phyloP scores from a whole-genome alignment of 2,888 invertebrate genomes.

The Andrena bicolor region DNA sequence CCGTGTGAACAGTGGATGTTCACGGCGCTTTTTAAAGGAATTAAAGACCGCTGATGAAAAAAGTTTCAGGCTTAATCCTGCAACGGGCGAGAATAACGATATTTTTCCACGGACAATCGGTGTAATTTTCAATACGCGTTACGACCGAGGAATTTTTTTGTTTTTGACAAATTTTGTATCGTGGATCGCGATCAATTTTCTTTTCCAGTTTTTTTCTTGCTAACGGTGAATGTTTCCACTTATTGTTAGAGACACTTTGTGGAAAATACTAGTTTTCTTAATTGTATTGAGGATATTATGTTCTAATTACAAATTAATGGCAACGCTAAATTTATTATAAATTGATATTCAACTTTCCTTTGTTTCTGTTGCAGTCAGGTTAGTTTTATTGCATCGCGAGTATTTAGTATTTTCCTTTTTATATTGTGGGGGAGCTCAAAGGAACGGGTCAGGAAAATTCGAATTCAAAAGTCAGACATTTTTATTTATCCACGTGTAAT shows the following conservation, averaged over 20 bases:
- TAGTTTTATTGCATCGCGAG: too few relatives aligned
- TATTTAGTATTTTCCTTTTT: too few relatives aligned
- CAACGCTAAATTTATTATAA: too few relatives aligned
- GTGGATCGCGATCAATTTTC: background rate
- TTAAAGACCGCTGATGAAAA: constrained; percentile 43
- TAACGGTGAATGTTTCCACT: too few relatives aligned
- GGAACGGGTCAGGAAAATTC: too few relatives aligned
- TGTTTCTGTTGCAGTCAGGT: too few relatives aligned
- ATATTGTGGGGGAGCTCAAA: too few relatives aligned
- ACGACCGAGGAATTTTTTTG: background rate
- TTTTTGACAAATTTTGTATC: background rate
- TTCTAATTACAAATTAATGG: too few relatives aligned
- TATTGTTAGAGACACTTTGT: too few relatives aligned
- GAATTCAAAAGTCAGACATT: too few relatives aligned
- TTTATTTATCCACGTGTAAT: too few relatives aligned
- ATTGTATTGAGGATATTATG: background rate
- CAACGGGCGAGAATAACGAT: constrained; percentile 1
- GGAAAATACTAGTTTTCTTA: background rate
- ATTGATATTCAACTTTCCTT: too few relatives aligned
- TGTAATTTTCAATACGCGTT: constrained; percentile 12
- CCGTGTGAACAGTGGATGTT: constrained; percentile 26
- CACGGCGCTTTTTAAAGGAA: constrained; percentile 18
- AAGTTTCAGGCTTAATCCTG: constrained; percentile 23
- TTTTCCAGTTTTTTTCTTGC: background rate
- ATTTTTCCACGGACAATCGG: background rate